Base-by-base conservation (phyloP, 2,797 vertebrate genomes). In the Etheostoma perlongum region DNA sequence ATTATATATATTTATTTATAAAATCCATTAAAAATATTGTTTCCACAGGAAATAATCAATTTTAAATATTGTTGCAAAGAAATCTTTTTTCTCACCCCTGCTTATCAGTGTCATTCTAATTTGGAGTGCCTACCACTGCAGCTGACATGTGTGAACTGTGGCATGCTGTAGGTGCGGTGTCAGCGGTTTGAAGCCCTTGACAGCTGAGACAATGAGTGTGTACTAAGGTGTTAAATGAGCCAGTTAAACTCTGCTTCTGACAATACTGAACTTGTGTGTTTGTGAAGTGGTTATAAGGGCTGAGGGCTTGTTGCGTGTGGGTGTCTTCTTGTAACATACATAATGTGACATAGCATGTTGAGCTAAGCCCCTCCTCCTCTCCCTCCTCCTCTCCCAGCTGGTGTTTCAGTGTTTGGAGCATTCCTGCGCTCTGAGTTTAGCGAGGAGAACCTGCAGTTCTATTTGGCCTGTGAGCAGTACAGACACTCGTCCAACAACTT, bases 401-500 rank as follows among this genome's bases (percentile, higher is more conserved):
- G 95, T 0, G 79, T 94, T 47, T 87, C 94, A 0, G 94, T 96
- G 54, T 97, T 97, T 58, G 93, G 85, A 30, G 93, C 95, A 0
- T 97, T 96, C 79, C 86, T 97, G 58, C 94, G 95, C 66, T 96
- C 96, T 0, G 95, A 96, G 91, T 96, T 95, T 93, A 96, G 95
- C 0, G 95, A 96, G 79, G 95, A 96, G 84, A 96, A 97, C 67
- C 93, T 97, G 57, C 95, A 96, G 90, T 97, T 97, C 87, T 96
- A 95, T 82, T 61, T 92, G 83, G 96, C 95, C 44, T 96, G 96
- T 71, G 95, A 96, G 78, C 95, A 96, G 71, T 97, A 96, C 91
- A 84, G 72, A 66, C 93, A 94, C 2, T 95, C 95, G 0, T 96
- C 95, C 73, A 94, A 92, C 81, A 95, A 93, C 85, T 95, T 95